A percentile compares a stretch with the other conserved stretches of the same genome.
phyloP scores from a whole-genome alignment of 1,140 invertebrate species.

The Homarus americanus region DNA sequence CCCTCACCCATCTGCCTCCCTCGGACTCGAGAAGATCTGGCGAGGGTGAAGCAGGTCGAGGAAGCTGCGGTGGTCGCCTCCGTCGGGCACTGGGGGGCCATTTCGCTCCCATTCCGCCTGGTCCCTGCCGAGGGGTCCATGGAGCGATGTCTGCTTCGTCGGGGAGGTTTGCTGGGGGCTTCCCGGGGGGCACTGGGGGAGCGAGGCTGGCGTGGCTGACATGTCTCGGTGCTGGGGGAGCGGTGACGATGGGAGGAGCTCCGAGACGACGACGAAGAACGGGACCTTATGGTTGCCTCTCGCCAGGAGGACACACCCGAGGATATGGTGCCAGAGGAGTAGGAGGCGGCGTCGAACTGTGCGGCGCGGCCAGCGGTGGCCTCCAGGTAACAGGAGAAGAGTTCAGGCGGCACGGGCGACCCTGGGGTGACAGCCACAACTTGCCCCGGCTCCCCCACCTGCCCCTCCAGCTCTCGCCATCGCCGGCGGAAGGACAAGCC shows the following conservation, averaged over 20 bases:
- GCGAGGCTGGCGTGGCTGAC: neutral
- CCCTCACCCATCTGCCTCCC: slow-evolving; percentile 24
- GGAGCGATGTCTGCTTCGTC: slow-evolving; percentile 30
- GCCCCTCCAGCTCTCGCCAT: slow-evolving; percentile 64
- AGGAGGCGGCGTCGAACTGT: slow-evolving; percentile 69
- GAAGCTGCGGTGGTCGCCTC: neutral
- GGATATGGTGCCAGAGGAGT: slow-evolving; percentile 70
- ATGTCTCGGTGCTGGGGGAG: slow-evolving; percentile 26
- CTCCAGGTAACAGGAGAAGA: slow-evolving; percentile 73
- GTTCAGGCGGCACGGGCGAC: slow-evolving; percentile 65
- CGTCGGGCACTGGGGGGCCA: neutral
- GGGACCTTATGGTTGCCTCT: slow-evolving; percentile 44
- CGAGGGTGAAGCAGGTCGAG: neutral
- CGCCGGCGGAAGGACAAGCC: slow-evolving; percentile 69
- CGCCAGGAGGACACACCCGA: slow-evolving; percentile 69
- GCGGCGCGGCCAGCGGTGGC: slow-evolving; percentile 61
- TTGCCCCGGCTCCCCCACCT: slow-evolving; percentile 10
- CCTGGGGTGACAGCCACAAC: neutral
- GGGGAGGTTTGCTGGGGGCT: slow-evolving; percentile 41
- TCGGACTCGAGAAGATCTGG: slow-evolving; percentile 21
- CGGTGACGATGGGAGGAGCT: slow-evolving; percentile 32
- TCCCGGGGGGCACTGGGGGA: neutral
- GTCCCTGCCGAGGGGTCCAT: neutral
- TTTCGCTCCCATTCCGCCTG: neutral
- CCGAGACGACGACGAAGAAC: slow-evolving; percentile 72